Evolutionary conservation across 2,888 invertebrate genomes (phyloP).

Genomic region (Polydrusus pterygomalis): DNA sequence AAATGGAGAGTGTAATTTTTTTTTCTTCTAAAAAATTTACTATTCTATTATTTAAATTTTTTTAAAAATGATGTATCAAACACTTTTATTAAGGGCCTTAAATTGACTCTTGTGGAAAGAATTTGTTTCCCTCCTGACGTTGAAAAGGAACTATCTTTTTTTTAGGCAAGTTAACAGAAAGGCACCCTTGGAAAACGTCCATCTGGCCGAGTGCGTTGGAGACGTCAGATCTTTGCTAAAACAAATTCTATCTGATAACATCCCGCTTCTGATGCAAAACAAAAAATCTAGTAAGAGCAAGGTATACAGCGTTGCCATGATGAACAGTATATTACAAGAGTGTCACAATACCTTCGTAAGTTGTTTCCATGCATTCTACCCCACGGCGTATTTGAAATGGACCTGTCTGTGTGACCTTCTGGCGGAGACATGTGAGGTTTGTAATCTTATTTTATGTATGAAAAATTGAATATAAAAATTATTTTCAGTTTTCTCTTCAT

Average conservation of each 20-base stretch:
- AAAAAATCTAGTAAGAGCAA: conserved; percentile 72
- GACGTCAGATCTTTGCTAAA: conserved; percentile 88
- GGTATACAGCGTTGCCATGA: conserved; percentile 77
- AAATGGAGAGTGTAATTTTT: too few relatives aligned
- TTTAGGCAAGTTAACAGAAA: conserved; percentile 70
- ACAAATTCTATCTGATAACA: conserved; percentile 86
- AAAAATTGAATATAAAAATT: too few relatives aligned
- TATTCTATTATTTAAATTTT: too few relatives aligned
- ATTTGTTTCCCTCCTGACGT: too few relatives aligned
- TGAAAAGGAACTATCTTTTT: neutral
- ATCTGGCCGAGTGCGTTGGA: conserved; percentile 89
- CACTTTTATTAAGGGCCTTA: too few relatives aligned
- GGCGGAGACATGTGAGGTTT: conserved; percentile 81
- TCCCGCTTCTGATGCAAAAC: conserved; percentile 70
- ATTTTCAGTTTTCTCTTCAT: too few relatives aligned
- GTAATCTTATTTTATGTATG: conserved; percentile 37
- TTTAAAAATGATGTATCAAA: too few relatives aligned
- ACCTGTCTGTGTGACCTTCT: conserved; percentile 90
- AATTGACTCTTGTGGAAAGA: too few relatives aligned
- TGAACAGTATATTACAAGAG: conserved; percentile 87
- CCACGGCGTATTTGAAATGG: conserved; percentile 95
- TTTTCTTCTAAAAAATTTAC: too few relatives aligned
- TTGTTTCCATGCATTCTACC: conserved; percentile 97
- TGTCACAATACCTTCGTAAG: conserved; percentile 92
- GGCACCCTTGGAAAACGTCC: conserved; percentile 80